Percentiles rank a stretch among this genome's conserved stretches.
Evolutionary conservation across 1,140 invertebrate species (phyloP).

Genomic region (Bombus terrestris): DNA sequence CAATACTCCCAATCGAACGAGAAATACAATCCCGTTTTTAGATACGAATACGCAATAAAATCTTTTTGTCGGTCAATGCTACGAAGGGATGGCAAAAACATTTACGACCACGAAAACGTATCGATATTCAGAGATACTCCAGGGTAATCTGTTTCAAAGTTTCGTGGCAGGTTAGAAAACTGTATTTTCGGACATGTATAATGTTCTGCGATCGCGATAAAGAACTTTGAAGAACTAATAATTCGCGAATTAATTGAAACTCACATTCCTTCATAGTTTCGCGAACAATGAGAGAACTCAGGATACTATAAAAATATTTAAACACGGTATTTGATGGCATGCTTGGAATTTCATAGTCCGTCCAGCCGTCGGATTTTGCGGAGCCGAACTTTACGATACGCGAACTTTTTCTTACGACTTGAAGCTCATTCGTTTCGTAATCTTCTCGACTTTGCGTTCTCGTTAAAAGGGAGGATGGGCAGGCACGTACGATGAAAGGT

Average conservation of each 20-base stretch:
- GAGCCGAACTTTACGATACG: neutral
- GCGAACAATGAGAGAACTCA: neutral
- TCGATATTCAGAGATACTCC: neutral
- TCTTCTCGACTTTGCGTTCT: conserved; percentile 1
- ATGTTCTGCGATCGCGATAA: neutral
- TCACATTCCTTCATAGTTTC: neutral
- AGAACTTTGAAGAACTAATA: neutral
- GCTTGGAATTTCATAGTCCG: conserved; percentile 2
- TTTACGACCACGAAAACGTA: neutral
- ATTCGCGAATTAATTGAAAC: neutral
- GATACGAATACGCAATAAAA: neutral
- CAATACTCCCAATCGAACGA: neutral
- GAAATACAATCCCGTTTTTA: neutral
- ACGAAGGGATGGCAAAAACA: neutral
- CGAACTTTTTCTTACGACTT: no score
- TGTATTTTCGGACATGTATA: neutral
- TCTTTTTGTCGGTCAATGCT: accelerated
- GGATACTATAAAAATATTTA: neutral
- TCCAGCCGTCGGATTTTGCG: neutral
- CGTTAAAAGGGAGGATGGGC: neutral
- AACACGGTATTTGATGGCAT: neutral
- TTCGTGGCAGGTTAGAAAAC: neutral
- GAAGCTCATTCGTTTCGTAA: neutral
- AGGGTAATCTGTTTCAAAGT: neutral
- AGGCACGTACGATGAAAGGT: neutral